Conservation (phyloP, 2,113 vertebrate genomes). For the Dolichotis patagonum region DNA sequence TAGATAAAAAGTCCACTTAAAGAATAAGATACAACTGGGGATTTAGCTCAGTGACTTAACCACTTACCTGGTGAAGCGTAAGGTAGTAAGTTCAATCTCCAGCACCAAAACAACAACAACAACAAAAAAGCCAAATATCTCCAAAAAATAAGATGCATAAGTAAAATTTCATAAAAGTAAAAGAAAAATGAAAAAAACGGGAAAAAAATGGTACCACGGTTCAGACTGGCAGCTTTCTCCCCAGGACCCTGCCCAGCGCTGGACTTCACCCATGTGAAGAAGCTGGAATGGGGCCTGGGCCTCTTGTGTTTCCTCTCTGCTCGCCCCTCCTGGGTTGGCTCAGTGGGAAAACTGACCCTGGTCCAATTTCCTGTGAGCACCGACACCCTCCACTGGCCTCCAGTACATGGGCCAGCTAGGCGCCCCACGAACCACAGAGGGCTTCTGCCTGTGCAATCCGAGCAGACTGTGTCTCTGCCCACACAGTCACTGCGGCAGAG, state of each 20-base stretch:
- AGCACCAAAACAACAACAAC: no score
- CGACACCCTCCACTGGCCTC: background rate
- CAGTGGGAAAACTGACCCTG: background rate
- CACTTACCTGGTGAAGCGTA: no score
- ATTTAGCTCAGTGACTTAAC: no score
- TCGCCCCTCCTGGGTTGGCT: accelerated
- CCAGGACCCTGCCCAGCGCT: background rate
- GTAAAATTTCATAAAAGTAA: background rate
- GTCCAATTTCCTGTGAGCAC: background rate
- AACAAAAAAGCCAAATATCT: no score
- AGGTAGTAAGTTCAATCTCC: no score
- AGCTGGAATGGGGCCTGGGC: background rate
- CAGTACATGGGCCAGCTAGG: background rate
- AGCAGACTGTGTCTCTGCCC: background rate
- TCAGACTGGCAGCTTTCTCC: background rate
- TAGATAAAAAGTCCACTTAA: background rate
- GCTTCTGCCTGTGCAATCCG: background rate
- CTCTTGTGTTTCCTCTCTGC: background rate
- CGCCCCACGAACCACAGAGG: background rate
- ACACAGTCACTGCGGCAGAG: background rate
- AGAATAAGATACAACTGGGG: background rate
- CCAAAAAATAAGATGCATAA: background rate
- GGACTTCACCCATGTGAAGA: background rate
- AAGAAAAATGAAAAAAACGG: background rate
- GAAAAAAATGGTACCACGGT: background rate